Percentiles rank a stretch among this genome's conserved stretches.
Evolutionary conservation across 1,140 invertebrate species (phyloP).

Genomic region (Teleogryllus occipitalis): DNA sequence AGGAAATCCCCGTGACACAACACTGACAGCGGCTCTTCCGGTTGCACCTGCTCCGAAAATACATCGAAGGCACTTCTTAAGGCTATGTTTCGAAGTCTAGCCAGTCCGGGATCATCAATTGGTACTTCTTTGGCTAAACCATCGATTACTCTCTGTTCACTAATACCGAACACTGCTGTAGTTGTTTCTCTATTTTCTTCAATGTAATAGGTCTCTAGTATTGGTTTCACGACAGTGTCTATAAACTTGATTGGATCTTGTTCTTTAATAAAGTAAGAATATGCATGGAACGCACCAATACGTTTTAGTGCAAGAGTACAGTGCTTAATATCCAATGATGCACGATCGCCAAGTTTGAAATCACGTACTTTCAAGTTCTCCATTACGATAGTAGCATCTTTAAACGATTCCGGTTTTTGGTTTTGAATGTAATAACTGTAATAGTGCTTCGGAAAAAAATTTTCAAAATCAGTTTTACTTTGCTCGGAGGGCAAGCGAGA

Average conservation of each 20-base stretch:
- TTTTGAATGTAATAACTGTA: background rate
- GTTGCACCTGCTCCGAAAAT: background rate
- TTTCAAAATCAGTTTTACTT: background rate
- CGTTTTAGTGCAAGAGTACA: conserved; percentile 29
- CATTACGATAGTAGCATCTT: conserved; percentile 28
- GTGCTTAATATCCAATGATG: conserved; percentile 29
- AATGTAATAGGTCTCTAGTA: conserved; percentile 16
- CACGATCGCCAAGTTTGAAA: conserved; percentile 15
- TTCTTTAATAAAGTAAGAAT: conserved; percentile 33
- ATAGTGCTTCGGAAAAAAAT: conserved; percentile 11
- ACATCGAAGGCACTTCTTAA: background rate
- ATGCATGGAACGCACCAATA: conserved; percentile 36
- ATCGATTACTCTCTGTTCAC: background rate
- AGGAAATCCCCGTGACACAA: conserved; percentile 48
- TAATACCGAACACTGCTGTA: background rate
- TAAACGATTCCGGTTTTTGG: background rate
- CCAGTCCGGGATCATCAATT: background rate
- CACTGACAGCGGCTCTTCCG: conserved; percentile 30
- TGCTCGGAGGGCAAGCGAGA: background rate
- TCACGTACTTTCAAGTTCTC: conserved; percentile 30
- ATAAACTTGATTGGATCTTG: conserved; percentile 29
- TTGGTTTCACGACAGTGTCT: conserved; percentile 24
- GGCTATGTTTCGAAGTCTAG: background rate
- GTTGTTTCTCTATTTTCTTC: background rate
- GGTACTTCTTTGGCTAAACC: background rate